phyloP scores from a whole-genome alignment of 2,113 vertebrate genomes.

The Machaerirhynchus nigripectus region DNA sequence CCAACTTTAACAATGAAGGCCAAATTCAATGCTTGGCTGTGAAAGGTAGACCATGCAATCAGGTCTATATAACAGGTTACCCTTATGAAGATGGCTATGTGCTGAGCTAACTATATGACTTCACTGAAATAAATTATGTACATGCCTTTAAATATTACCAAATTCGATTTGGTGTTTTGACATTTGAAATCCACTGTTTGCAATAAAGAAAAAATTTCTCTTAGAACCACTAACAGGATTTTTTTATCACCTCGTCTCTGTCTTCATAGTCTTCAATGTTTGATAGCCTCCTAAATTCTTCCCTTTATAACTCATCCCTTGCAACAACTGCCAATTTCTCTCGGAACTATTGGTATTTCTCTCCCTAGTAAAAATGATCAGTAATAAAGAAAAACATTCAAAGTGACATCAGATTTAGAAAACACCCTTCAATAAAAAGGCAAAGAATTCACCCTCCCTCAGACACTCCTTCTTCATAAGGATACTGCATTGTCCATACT shows the following conservation, averaged over 20 bases:
- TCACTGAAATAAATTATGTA: not conserved
- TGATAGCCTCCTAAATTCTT: not conserved
- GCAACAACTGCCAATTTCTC: not conserved
- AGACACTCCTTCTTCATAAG: not conserved
- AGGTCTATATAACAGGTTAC: not conserved
- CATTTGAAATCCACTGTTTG: not conserved
- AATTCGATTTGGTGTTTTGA: not conserved
- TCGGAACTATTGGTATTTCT: not conserved
- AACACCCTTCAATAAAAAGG: not conserved
- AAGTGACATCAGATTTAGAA: not conserved
- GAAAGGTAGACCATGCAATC: fast-evolving
- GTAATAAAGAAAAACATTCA: not conserved
- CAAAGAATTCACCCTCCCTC: not conserved
- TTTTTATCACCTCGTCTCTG: not conserved
- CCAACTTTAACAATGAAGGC: not conserved
- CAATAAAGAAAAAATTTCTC: not conserved
- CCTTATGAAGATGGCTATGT: not conserved
- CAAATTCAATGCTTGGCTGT: not conserved
- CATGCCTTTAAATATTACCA: not conserved
- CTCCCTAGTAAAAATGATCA: not conserved
- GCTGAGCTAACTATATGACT: not conserved
- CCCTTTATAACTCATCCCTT: not conserved
- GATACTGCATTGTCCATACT: not conserved
- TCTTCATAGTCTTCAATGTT: not conserved
- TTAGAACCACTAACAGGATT: not conserved